Percentiles rank a stretch among this genome's conserved stretches.
These are phyloP conservation scores for Pempheris klunzingeri DNA, from an alignment of 2,797 vertebrate genomes.

Conservation along the genomic window DNA sequence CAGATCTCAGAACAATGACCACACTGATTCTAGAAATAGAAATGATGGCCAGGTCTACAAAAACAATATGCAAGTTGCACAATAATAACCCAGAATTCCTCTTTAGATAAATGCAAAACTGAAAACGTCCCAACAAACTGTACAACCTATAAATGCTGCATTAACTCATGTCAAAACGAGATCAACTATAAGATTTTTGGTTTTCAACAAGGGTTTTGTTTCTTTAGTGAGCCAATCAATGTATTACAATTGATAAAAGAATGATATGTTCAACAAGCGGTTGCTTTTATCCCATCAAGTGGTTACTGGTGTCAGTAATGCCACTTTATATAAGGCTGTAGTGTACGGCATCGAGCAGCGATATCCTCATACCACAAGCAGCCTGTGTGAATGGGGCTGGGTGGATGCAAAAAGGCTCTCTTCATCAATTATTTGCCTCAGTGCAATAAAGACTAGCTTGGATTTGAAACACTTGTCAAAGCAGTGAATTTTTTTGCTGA, in stretches of 20 bases:
- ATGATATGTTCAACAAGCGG: constrained; percentile 43
- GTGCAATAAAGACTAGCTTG: constrained; percentile 56
- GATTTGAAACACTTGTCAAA: constrained; percentile 65
- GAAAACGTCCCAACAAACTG: neutral
- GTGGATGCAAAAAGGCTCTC: constrained; percentile 65
- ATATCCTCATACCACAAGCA: constrained; percentile 24
- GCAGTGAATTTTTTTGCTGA: constrained; percentile 28
- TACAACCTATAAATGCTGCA: constrained; percentile 22
- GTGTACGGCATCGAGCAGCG: constrained; percentile 9
- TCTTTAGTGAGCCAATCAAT: constrained; percentile 18
- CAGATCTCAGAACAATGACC: neutral
- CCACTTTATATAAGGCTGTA: constrained; percentile 43
- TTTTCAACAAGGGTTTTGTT: constrained; percentile 29
- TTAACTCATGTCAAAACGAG: constrained; percentile 1
- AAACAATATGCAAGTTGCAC: neutral
- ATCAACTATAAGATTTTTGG: constrained; percentile 28
- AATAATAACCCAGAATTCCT: neutral
- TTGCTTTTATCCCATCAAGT: constrained; percentile 55
- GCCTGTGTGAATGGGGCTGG: constrained; percentile 37
- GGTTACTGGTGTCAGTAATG: constrained; percentile 53
- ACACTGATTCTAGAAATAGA: neutral
- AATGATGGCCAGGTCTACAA: neutral
- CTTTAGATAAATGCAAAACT: neutral
- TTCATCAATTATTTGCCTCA: constrained; percentile 74
- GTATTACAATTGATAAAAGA: constrained; percentile 34